Conservation (phyloP, 2,113 vertebrate genomes). For the Macquaria australasica region DNA sequence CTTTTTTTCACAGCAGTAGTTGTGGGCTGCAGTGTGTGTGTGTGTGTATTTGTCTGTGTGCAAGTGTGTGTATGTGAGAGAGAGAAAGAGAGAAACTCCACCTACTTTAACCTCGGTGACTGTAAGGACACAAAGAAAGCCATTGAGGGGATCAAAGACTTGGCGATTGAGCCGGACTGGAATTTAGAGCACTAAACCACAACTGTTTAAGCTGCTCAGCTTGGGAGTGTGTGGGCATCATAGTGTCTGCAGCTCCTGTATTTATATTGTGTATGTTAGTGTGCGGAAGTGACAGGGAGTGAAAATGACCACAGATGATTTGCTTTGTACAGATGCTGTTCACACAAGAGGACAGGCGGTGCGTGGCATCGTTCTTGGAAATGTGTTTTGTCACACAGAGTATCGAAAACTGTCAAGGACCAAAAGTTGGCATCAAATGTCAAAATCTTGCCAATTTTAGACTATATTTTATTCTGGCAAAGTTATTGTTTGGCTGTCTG, state of each 20-base stretch:
- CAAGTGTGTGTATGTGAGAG: background rate
- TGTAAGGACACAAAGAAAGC: conserved; percentile 76
- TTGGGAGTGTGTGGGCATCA: conserved; percentile 30
- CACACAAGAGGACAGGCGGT: background rate
- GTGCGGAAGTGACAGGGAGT: conserved; percentile 7
- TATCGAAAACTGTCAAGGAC: background rate
- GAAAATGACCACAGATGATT: background rate
- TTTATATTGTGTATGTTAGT: conserved; percentile 10
- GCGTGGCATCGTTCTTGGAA: background rate
- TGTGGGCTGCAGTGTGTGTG: conserved; percentile 26
- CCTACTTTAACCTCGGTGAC: conserved; percentile 58
- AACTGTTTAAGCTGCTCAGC: conserved; percentile 67
- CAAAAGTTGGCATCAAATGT: background rate
- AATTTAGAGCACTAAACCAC: conserved; percentile 75
- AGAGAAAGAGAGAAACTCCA: conserved; percentile 29
- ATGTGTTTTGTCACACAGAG: background rate
- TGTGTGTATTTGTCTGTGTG: conserved; percentile 18
- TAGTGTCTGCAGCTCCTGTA: conserved; percentile 14
- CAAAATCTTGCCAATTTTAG: too few species aligned
- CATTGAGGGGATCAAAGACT: conserved; percentile 78
- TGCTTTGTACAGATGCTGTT: conserved; percentile 5
- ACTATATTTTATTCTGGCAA: background rate
- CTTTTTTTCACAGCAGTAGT: conserved; percentile 44
- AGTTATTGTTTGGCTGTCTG: background rate
- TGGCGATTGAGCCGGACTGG: conserved; percentile 68